phyloP scores from a whole-genome alignment of 2,113 vertebrate genomes.

The Callionymus lyra region DNA sequence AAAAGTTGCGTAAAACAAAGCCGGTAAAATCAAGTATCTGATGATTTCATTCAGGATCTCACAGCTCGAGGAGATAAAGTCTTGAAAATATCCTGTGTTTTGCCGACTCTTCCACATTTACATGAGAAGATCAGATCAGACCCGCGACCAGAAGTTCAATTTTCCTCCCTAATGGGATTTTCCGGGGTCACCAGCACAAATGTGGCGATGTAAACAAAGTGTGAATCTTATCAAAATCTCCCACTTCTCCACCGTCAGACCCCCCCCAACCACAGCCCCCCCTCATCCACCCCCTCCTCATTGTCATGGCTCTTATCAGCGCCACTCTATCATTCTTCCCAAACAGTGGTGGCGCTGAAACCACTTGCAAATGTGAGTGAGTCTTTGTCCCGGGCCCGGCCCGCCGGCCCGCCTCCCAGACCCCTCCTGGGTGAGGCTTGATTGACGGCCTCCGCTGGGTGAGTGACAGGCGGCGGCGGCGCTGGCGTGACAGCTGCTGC shows the following conservation, averaged over 20 bases:
- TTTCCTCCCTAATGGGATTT: slow-evolving; percentile 59
- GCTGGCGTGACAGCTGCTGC: slow-evolving; percentile 52
- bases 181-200: slow-evolving; percentile 50
- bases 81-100: too few species aligned
- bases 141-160: slow-evolving; percentile 14
- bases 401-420: slow-evolving; percentile 41
- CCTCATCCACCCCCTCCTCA: slow-evolving; percentile 52
- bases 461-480: slow-evolving; percentile 68
- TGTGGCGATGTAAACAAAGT: slow-evolving; percentile 62
- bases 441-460: slow-evolving; percentile 69
- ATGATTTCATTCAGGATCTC: too few species aligned
- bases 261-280: slow-evolving; percentile 28
- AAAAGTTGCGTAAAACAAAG: too few species aligned
- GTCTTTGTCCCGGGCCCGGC: slow-evolving; percentile 62
- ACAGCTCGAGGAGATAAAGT: too few species aligned
- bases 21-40: too few species aligned
- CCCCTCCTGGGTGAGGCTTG: slow-evolving; percentile 57
- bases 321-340: slow-evolving; percentile 69
- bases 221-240: slow-evolving; percentile 67
- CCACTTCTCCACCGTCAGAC: slow-evolving; percentile 56
- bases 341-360: slow-evolving; percentile 54
- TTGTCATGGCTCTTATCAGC: slow-evolving; percentile 68
- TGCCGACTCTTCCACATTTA: background rate
- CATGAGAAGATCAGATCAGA: slow-evolving; percentile 2
- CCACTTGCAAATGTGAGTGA: slow-evolving; percentile 65